A percentile compares a stretch with the other conserved stretches of the same genome.
Conservation (phyloP, 2,113 vertebrate genomes). For the Mugil cephalus region DNA sequence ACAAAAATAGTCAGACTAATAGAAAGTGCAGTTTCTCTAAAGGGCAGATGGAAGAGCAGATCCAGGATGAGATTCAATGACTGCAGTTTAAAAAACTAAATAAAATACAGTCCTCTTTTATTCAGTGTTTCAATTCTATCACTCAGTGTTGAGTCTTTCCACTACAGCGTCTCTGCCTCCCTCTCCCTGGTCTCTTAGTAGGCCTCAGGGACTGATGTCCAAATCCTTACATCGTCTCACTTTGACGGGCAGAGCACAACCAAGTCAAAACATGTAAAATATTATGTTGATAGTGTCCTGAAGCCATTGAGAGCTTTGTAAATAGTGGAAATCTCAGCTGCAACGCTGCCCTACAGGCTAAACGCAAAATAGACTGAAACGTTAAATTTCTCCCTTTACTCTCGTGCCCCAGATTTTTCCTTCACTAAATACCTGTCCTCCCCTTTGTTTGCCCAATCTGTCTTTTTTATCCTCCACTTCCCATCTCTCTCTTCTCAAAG, state of each 20-base stretch:
- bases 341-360: constrained; percentile 59
- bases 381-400: constrained; percentile 53
- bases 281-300: constrained; percentile 72
- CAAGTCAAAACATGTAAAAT: constrained; percentile 70
- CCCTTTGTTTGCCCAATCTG: constrained; percentile 56
- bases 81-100: constrained; percentile 1
- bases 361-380: constrained; percentile 59
- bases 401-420: constrained; percentile 22
- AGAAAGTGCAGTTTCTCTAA: neutral
- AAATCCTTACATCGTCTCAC: constrained; percentile 57
- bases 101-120: neutral
- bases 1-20: constrained; percentile 5
- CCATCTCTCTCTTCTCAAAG: neutral
- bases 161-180: constrained; percentile 8
- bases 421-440: constrained; percentile 30
- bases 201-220: constrained; percentile 60
- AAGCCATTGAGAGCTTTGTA: constrained; percentile 66
- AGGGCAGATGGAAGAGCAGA: neutral
- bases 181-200: constrained; percentile 21
- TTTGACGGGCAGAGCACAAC: constrained; percentile 61
- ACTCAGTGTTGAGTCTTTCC: constrained; percentile 20
- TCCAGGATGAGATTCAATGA: neutral
- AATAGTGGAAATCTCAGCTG: constrained; percentile 69
- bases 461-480: constrained; percentile 22
- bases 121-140: constrained; percentile 27